Evolutionary conservation across 1,140 invertebrate species (phyloP), one percentile per base, ranked within the genome.

Genomic region (Fopius arisanus): DNA sequence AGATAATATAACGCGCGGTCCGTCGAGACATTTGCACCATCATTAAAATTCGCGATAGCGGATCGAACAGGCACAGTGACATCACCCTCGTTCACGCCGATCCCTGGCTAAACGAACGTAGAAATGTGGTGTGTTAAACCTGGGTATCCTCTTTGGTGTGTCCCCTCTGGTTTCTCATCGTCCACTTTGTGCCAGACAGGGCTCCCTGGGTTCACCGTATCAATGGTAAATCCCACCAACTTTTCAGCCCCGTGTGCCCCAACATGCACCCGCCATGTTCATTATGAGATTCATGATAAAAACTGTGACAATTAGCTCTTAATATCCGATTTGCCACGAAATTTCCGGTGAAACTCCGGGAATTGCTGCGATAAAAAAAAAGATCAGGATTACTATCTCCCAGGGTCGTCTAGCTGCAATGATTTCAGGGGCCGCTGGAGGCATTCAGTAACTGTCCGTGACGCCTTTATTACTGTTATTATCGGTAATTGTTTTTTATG

Each of bases 41-140:
- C 87, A 88, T 88, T 88, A 88, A 88, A 88, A 88, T 88, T 87
- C 86, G 86, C 86, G 87, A 88, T 88, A 88, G 85, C 82, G 81
- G 83, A 88, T 88, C 87, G 84, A 87, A 87, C 87, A 87, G 84
- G 82, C 81, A 80, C 80, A 79, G 81, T 85, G 85, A 87, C 86
- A 87, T 86, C 83, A 86, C 82, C 85, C 83, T 83, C 82, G 81
- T 84, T 85, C 85, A 80, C 84, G 81, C 82, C 80, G 82, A 81
- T 76, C 76, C 72, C 83, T 79, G 84, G 82, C 85, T 86, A 88
- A 88, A 87, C 85, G 84, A 86, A 84, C 78, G 77, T 73, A 75
- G 73, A 79, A 81, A 84, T 79, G 78, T 81, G 80, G 72, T 70
- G 66, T 77, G 76, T 72, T 76, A 77, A 81, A 80, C 75, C 73